Base-by-base conservation (phyloP, 1,140 invertebrate species). In the Delia radicum region DNA sequence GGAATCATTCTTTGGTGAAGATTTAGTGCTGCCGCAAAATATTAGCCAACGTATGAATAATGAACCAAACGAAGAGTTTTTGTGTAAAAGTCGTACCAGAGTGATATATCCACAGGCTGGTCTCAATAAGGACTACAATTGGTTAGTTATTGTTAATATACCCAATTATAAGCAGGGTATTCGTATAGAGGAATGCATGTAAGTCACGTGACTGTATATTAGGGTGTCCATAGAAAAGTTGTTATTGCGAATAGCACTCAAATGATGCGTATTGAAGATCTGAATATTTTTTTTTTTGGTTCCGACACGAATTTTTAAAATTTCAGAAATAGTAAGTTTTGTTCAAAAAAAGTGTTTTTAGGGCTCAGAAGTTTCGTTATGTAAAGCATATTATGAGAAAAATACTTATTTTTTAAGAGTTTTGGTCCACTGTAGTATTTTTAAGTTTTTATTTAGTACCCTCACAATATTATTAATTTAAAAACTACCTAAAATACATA, bases 171-270 rank as follows among this genome's bases (percentile, higher is more conserved):
- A 79, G 48, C 85, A 86, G 77, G 82, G 78, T 75, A 79, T 85
- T 15, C 79, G 79, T 8, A 78, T 87, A 27, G 86, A 87, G 26
- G 79, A 85, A 46, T 87, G 86, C 81, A 76, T 80, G 86, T 87
- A 72, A 87, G 86, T 81, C 5, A 7, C 5, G 6, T 67, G 1
- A 1, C 3, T 33, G 33, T 10, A 33, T 12, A 33, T 10, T 7
- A 33, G 33, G 33, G 7, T 33, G 33, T 1, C 33, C 7, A 33
- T 0, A 10, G 33, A 2, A n/a, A n/a, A 12, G 3, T 8, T 55
- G 46, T 18, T 55, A 55, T 18, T n/a, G 46, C 5, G 12, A 55
- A 55, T 55, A 31, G 13, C 24, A 31, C 3, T 69, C 71, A 31
- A 42, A 37, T 37, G 5, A 72, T 33, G 33, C 1, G 33, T 3